phyloP scores from a whole-genome alignment of 2,888 invertebrate genomes.

The Bibio marci region DNA sequence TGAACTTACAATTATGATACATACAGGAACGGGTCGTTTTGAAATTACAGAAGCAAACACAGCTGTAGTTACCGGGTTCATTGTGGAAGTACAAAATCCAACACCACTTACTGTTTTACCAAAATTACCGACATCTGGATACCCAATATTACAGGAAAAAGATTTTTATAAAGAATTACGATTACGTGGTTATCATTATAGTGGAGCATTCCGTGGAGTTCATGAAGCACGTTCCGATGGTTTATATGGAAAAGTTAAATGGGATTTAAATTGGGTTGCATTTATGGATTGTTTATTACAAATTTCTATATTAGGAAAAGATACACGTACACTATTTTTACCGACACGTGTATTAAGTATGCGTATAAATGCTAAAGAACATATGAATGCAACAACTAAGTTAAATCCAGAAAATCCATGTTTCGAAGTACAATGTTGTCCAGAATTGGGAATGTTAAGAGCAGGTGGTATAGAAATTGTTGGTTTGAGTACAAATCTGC shows the following conservation, averaged over 20 bases:
- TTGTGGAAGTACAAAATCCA: slow-evolving; percentile 38
- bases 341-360: slow-evolving; percentile 52
- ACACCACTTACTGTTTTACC: slow-evolving; percentile 8
- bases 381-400: slow-evolving; percentile 32
- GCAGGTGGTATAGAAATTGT: slow-evolving; percentile 63
- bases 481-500: slow-evolving; percentile 51
- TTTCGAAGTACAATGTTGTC: slow-evolving; percentile 21
- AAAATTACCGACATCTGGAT: slow-evolving; percentile 14
- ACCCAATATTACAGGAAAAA: slow-evolving; percentile 32
- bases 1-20: slow-evolving; percentile 36
- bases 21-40: slow-evolving; percentile 41
- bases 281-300: slow-evolving; percentile 85
- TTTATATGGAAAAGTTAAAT: slow-evolving; percentile 29
- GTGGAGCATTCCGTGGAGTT: slow-evolving; percentile 21
- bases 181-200: slow-evolving; percentile 51
- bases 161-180: slow-evolving; percentile 55
- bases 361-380: slow-evolving; percentile 47
- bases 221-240: slow-evolving; percentile 23
- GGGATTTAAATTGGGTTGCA: slow-evolving; percentile 74
- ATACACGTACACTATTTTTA: slow-evolving; percentile 50
- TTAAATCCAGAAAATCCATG: slow-evolving; percentile 20
- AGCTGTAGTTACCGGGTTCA: slow-evolving; percentile 51
- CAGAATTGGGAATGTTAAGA: slow-evolving; percentile 25
- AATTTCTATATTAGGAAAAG: slow-evolving; percentile 51
- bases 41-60: slow-evolving; percentile 52